Base-by-base conservation (phyloP, 1,140 invertebrate species). In the Matsumurasca onukii region DNA sequence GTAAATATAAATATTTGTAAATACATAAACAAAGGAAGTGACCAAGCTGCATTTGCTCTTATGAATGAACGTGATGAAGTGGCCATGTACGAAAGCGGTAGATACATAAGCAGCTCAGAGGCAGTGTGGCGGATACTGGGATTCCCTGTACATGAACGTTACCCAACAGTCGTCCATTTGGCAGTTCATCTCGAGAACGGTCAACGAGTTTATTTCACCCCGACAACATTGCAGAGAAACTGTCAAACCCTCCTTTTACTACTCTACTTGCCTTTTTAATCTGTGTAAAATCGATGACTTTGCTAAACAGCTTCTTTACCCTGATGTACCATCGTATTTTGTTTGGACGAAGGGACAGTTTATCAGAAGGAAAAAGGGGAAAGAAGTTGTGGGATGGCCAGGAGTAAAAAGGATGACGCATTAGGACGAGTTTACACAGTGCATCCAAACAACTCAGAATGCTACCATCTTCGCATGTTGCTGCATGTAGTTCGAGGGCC, bases 81-180 rank as follows among this genome's bases (percentile, higher is more conserved):
- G 22, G 27, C 22, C 45, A 30, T 27, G 1, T 68, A 68, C 72
- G 22, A 77, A 66, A 61, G 75, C 69, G 79, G 77, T 55, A 70
- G 80, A 30, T 83, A 82, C 75, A 75, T 82, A 15, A 78, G 77
- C 55, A 72, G 74, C 66, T 73, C 71, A 68, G 79, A 83, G 78
- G 81, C 80, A 49, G 71, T 75, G 66, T 83, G 78, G 76, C 69
- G 76, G 48, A 79, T 83, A 22, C 75, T 78, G 1, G 63, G 69
- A 51, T 80, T 78, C 69, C 70, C 70, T 29, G 75, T 81, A 39
- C 77, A 80, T 63, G 74, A 79, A 61, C 62, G 75, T 24, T 70
- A 76, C 68, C 79, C 79, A 64, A 55, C 75, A 61, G 76, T 81
- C 63, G 39, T 73, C 29, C 73, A 79, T 68, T 69, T 80, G 39